Evolutionary conservation across 2,113 vertebrate species (phyloP).

Genomic region (Osmerus mordax): DNA sequence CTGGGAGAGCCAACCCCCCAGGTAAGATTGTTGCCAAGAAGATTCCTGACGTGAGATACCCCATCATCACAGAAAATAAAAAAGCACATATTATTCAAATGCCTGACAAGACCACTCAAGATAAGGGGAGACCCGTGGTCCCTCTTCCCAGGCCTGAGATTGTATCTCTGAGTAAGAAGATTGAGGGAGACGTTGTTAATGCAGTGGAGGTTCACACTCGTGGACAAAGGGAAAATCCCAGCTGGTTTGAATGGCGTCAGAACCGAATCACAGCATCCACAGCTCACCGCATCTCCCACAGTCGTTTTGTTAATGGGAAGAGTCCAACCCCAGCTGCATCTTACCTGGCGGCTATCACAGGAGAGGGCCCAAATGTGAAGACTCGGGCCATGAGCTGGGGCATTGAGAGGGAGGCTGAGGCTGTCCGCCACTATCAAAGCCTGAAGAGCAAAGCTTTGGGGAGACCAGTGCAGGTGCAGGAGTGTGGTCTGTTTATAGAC

Average conservation of each 20-base stretch:
- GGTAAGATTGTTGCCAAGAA: background rate
- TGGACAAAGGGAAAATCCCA: conserved; percentile 71
- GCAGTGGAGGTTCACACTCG: conserved; percentile 73
- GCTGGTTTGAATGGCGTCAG: conserved; percentile 74
- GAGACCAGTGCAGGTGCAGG: conserved; percentile 56
- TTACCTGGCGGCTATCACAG: conserved; percentile 66
- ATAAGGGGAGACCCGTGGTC: background rate
- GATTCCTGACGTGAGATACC: background rate
- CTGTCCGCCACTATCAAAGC: conserved; percentile 60
- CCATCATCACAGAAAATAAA: background rate
- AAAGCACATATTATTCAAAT: background rate
- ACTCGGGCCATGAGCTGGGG: conserved; percentile 82
- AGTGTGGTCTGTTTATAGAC: conserved; percentile 78
- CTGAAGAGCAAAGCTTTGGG: conserved; percentile 52
- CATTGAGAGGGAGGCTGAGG: conserved; percentile 63
- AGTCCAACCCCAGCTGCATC: conserved; percentile 67
- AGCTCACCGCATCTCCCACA: conserved; percentile 70
- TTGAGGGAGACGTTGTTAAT: conserved; percentile 37
- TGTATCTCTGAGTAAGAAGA: background rate
- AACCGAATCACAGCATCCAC: conserved; percentile 80
- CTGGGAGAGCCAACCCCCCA: background rate
- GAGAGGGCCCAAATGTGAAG: conserved; percentile 31
- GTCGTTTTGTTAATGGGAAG: conserved; percentile 64
- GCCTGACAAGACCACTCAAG: background rate
- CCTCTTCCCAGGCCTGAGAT: conserved; percentile 15